A percentile compares a stretch with the other conserved stretches of the same genome.
Evolutionary conservation across 2,797 vertebrate genomes (phyloP).

Genomic region (Hippopotamyrus pictus): DNA sequence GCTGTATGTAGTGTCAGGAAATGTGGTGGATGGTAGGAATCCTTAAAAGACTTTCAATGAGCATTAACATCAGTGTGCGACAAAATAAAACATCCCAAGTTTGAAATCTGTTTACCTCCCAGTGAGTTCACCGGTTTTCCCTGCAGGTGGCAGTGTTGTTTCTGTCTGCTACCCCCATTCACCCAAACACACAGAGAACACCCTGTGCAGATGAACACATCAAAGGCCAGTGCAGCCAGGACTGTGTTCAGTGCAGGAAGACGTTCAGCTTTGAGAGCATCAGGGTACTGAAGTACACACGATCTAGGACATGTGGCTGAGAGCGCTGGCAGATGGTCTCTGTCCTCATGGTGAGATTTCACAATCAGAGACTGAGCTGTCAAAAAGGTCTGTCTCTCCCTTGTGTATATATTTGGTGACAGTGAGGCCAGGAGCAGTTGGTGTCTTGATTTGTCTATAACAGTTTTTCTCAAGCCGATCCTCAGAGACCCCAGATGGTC

Average conservation of each 20-base stretch:
- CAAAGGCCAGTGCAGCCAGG: background rate
- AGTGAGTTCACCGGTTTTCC: background rate
- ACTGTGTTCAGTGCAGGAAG: background rate
- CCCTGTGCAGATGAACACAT: background rate
- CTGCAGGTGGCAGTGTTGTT: background rate
- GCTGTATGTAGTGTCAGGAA: background rate
- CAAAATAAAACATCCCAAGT: background rate
- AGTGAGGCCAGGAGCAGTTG: background rate
- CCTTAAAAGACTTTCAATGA: background rate
- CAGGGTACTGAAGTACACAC: background rate
- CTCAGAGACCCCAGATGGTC: background rate
- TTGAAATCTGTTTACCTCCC: background rate
- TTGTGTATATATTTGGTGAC: background rate
- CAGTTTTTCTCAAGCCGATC: background rate
- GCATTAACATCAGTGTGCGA: background rate
- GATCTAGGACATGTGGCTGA: background rate
- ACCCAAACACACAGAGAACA: background rate
- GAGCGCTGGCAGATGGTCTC: background rate
- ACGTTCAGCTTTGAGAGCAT: background rate
- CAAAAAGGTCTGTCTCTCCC: background rate
- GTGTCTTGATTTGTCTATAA: background rate
- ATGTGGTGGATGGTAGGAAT: background rate
- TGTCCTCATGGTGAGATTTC: background rate
- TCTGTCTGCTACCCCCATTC: background rate
- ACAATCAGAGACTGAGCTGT: background rate